Base-by-base conservation (phyloP, 2,888 invertebrate species). In the Cheilosia soror region DNA sequence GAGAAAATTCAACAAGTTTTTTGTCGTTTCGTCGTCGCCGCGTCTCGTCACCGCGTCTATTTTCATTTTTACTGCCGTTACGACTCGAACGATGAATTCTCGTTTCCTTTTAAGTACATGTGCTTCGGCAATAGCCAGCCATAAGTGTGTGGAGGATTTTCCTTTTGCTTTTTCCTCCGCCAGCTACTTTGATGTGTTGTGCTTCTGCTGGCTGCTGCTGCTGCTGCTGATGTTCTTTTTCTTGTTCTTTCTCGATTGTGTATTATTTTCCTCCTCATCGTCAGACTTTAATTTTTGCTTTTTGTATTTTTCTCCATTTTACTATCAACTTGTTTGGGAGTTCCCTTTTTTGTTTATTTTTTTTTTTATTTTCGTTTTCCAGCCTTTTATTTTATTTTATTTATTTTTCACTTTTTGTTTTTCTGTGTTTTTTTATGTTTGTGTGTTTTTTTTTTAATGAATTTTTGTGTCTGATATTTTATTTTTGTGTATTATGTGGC, bases 141-240 rank as follows among this genome's bases (percentile, higher is more conserved):
- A 81, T 85, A 85, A 81, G 81, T 81, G 85, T 85, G 81, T 85
- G 85, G 80, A 76, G 72, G 81, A 85, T 85, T 85, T 85, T 85
- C 85, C 85, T 80, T 80, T 71, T 80, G 72, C 71, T 76, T 76
- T 72, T 80, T 66, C 44, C 31, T 65, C 47, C 15, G 60, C 5
- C 42, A 55, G 44, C 25, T 55, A 20, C 31, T 47, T 47, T 27
- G 31, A 7, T 62, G 51, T 66, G 11, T 68, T 57, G 31, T 51
- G 47, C 29, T 66, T 53, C 25, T 58, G 49, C 49, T 71, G 25
- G 29, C 13, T 68, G 33, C 57, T 62, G 40, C 51, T 55, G 29
- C 55, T 63, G 72, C 71, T 60, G 71, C 69, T 78, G 69, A 37
- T 37, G 37, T 37, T 51, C 78, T 40, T 60, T 73, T 58, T 83